Evolutionary conservation across 35 echinoderm and acorn worm species (phyloP).

Genomic region (Stichopus chloronotus): DNA sequence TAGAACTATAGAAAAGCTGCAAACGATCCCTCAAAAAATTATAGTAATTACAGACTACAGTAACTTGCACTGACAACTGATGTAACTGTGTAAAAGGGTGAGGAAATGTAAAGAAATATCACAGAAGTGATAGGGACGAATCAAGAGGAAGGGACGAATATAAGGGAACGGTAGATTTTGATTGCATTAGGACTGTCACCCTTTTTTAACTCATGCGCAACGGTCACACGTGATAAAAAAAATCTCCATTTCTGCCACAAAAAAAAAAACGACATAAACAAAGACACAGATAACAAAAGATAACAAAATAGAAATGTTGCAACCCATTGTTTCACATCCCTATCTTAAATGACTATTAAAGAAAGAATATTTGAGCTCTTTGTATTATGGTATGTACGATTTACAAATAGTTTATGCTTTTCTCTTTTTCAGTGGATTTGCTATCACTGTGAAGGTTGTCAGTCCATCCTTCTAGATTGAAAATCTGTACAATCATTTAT

Average conservation of each 20-base stretch:
- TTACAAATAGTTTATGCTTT: neutral
- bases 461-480: too few species aligned
- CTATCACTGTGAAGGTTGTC: too few species aligned
- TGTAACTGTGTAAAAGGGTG: too few species aligned
- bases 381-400: neutral
- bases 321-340: neutral
- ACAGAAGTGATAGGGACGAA: too few species aligned
- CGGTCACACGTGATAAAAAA: neutral
- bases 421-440: neutral
- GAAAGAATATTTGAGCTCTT: neutral
- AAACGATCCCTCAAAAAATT: too few species aligned
- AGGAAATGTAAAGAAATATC: too few species aligned
- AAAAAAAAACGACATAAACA: neutral
- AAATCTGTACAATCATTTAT: too few species aligned
- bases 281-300: neutral
- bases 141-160: too few species aligned
- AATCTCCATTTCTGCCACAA: neutral
- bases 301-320: neutral
- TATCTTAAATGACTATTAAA: neutral
- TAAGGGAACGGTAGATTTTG: too few species aligned
- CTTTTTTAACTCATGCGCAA: neutral
- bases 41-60: too few species aligned
- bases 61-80: too few species aligned
- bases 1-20: too few species aligned
- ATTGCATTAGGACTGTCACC: neutral